Percentiles rank a stretch among this genome's conserved stretches.
Conservation (phyloP, 1,140 invertebrate genomes). For the Dreissena polymorpha region DNA sequence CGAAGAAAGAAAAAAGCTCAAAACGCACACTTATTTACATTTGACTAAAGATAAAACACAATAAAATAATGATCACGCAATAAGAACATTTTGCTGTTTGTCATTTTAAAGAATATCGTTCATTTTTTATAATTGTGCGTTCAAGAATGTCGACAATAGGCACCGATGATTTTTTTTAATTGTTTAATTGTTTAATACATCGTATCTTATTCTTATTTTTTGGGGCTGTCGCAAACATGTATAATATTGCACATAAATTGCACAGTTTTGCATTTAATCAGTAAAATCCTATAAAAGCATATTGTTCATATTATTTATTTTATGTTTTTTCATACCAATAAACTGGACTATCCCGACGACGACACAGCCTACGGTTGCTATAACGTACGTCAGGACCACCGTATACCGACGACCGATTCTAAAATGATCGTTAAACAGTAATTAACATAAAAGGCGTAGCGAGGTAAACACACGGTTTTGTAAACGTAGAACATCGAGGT, state of each 20-base stretch:
- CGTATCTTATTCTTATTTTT: too few species aligned
- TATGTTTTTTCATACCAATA: constrained; percentile 6
- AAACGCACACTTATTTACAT: neutral
- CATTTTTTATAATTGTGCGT: too few species aligned
- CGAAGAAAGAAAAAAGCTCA: neutral
- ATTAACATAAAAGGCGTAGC: too few species aligned
- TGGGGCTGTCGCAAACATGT: too few species aligned
- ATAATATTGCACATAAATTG: too few species aligned
- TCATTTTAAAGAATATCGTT: neutral
- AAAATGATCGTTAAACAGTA: neutral
- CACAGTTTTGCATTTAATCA: too few species aligned
- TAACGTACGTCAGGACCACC: neutral
- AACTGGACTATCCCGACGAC: constrained; percentile 36
- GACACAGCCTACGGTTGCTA: constrained; percentile 16
- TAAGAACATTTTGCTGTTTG: neutral
- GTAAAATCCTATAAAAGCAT: too few species aligned
- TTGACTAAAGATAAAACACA: neutral
- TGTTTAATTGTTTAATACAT: too few species aligned
- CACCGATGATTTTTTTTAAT: too few species aligned
- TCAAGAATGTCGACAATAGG: too few species aligned
- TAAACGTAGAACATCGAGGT: too few species aligned
- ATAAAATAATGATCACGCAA: neutral
- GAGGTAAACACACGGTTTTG: too few species aligned
- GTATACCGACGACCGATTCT: constrained; percentile 34
- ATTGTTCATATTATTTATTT: neutral